These are phyloP conservation scores for Adineta ricciae DNA, from an alignment of 2,888 invertebrate species.

Conservation along the genomic window DNA sequence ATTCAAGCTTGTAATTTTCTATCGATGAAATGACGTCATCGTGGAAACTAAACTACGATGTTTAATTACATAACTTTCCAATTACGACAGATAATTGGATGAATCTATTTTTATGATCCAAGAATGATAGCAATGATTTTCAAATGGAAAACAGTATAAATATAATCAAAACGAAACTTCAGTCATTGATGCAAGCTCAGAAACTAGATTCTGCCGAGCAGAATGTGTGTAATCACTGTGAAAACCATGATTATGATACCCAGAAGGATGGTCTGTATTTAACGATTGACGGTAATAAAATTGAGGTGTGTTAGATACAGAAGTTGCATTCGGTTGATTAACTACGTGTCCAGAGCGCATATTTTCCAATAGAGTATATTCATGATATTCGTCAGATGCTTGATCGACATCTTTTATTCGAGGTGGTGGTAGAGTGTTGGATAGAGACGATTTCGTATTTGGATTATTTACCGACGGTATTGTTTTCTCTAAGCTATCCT, in stretches of 20 bases:
- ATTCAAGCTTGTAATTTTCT: too few species aligned
- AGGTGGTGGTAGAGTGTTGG: neutral
- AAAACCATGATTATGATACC: neutral
- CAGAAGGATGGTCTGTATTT: neutral
- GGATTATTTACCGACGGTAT: neutral
- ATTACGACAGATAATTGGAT: too few species aligned
- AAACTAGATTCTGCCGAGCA: neutral
- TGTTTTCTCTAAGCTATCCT: neutral
- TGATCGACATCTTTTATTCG: neutral
- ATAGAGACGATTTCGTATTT: neutral
- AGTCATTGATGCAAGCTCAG: neutral
- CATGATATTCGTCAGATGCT: too few species aligned
- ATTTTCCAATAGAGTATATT: neutral
- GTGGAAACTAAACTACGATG: too few species aligned
- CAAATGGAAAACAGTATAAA: neutral
- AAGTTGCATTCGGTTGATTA: neutral
- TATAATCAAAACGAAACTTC: neutral
- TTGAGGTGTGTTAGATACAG: neutral
- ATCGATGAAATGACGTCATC: too few species aligned
- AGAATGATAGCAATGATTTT: too few species aligned
- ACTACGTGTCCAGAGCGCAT: neutral
- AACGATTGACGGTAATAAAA: neutral
- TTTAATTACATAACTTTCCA: too few species aligned
- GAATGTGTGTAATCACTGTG: neutral
- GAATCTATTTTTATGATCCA: too few species aligned